A percentile compares a stretch with the other conserved stretches of the same genome.
phyloP scores from a whole-genome alignment of 2,888 invertebrate species.

The Megalurothrips usitatus region DNA sequence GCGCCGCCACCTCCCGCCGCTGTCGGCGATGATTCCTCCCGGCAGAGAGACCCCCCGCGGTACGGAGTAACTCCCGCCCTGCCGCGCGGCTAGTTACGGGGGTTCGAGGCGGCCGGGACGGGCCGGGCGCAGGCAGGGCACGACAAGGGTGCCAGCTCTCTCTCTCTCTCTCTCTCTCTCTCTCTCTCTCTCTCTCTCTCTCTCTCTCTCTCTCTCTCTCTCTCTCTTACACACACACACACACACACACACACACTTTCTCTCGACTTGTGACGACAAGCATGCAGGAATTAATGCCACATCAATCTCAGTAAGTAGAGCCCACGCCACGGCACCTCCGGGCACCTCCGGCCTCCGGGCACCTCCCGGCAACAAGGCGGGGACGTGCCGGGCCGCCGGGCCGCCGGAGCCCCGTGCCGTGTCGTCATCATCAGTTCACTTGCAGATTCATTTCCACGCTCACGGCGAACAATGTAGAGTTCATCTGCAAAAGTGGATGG shows the following conservation, averaged over 20 bases:
- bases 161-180: background rate
- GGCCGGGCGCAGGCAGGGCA: background rate
- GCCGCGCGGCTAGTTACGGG: too few relatives aligned
- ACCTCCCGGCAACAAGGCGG: background rate
- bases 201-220: background rate
- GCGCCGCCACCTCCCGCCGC: background rate
- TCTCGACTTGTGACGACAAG: constrained; percentile 16
- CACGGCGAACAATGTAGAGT: background rate
- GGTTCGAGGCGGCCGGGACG: background rate
- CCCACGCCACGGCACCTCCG: constrained; percentile 1
- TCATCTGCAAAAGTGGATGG: constrained; percentile 4
- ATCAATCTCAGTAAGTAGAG: constrained; percentile 23
- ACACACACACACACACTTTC: background rate
- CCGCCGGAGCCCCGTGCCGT: background rate
- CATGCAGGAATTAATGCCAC: constrained; percentile 20
- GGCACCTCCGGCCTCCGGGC: too few relatives aligned
- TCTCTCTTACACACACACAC: too few relatives aligned
- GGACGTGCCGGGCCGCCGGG: background rate
- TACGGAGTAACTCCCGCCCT: too few relatives aligned
- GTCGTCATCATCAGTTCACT: background rate
- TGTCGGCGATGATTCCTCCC: background rate
- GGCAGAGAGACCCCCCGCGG: too few relatives aligned
- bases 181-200: background rate
- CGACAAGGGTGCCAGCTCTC: background rate
- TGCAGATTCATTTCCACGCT: background rate